Percentiles rank a stretch among this genome's conserved stretches.
phyloP scores from a whole-genome alignment of 2,113 vertebrate genomes.

The Callorhinus ursinus region DNA sequence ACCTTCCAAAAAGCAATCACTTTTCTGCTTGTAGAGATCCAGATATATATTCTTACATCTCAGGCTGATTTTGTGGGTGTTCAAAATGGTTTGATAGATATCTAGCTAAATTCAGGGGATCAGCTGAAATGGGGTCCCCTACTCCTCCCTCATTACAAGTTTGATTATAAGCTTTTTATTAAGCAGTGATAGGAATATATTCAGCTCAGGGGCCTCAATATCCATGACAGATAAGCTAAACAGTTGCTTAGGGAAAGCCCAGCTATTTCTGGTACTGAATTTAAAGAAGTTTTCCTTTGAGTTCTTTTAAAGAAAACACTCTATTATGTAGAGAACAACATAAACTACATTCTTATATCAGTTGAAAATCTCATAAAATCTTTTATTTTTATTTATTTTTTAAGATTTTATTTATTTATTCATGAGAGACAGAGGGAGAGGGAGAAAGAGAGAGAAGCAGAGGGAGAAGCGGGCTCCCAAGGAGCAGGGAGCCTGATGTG shows the following conservation, averaged over 20 bases:
- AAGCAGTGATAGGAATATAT: not conserved
- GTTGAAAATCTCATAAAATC: not conserved
- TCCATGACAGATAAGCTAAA: not conserved
- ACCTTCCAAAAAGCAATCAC: too few relatives aligned
- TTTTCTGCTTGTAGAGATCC: too few relatives aligned
- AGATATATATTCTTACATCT: too few relatives aligned
- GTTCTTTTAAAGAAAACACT: not conserved
- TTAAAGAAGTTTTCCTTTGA: not conserved
- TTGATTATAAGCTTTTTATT: not conserved
- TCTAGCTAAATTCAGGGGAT: too few relatives aligned
- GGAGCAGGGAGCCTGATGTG: too few relatives aligned
- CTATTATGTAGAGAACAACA: not conserved
- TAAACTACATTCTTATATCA: not conserved
- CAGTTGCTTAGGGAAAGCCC: not conserved
- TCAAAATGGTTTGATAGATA: too few relatives aligned
- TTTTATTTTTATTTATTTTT: not conserved
- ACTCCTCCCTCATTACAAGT: not conserved
- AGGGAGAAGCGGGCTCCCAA: too few relatives aligned
- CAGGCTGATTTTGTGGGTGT: too few relatives aligned
- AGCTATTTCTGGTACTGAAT: not conserved
- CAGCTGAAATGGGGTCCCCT: too few relatives aligned
- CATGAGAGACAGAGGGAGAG: too few relatives aligned
- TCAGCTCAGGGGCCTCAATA: not conserved
- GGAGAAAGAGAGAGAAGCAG: too few relatives aligned
- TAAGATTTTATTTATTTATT: too few relatives aligned